These are phyloP conservation scores for Netelia inedita DNA, from an alignment of 2,888 invertebrate species.

Conservation along the genomic window DNA sequence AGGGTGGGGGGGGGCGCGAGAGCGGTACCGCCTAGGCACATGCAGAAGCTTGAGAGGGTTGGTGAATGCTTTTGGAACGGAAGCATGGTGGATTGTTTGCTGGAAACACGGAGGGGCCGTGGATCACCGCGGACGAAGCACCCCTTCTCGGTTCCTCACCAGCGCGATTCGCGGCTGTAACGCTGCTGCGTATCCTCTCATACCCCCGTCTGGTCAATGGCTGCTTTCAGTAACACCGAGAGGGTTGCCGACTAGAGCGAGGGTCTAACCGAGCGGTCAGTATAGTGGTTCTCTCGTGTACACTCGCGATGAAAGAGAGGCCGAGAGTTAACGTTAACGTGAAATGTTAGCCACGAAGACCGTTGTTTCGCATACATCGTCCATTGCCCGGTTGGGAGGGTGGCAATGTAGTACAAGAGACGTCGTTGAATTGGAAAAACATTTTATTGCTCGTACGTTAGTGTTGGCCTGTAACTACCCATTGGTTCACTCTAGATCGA, in stretches of 20 bases:
- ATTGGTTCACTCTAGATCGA: background rate
- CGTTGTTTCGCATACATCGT: slow-evolving; percentile 46
- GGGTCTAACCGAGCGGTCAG: slow-evolving; percentile 31
- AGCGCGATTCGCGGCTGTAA: slow-evolving; percentile 59
- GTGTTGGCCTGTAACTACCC: background rate
- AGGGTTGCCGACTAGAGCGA: slow-evolving; percentile 50
- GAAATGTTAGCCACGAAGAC: slow-evolving; percentile 53
- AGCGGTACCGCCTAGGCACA: slow-evolving; percentile 18
- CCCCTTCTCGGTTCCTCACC: slow-evolving; percentile 44
- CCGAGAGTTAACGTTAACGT: slow-evolving; percentile 65
- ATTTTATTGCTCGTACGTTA: slow-evolving; percentile 13
- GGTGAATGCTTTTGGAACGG: slow-evolving; percentile 76
- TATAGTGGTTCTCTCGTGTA: slow-evolving; percentile 44
- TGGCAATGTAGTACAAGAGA: slow-evolving; percentile 1
- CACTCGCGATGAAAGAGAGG: slow-evolving; percentile 52
- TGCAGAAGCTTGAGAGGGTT: slow-evolving; percentile 36
- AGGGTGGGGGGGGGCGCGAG: slow-evolving; percentile 25
- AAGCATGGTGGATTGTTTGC: slow-evolving; percentile 76
- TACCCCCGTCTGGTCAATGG: slow-evolving; percentile 48
- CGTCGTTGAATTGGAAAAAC: slow-evolving; percentile 32
- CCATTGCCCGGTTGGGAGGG: background rate
- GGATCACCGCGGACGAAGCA: slow-evolving; percentile 56
- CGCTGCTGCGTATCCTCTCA: background rate
- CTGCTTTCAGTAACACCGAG: slow-evolving; percentile 56
- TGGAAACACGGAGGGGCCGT: slow-evolving; percentile 69